phyloP scores from a whole-genome alignment of 2,888 invertebrate genomes.

The Plemyria rubiginata region DNA sequence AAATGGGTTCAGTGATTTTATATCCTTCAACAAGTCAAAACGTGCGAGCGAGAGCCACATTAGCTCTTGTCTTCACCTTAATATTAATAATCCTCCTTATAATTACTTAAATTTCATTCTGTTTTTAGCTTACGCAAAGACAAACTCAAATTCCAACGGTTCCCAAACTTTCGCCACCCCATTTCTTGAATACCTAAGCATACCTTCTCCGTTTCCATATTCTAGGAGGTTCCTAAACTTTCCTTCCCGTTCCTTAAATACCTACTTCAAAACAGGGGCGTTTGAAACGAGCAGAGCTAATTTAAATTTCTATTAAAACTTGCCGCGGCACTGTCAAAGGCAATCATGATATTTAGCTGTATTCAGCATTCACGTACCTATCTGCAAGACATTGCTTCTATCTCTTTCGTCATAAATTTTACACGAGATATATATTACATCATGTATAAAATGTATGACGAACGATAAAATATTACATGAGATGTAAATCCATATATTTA shows the following conservation, averaged over 20 bases:
- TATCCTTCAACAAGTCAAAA: no score
- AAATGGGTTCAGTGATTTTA: no score
- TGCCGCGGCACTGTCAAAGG: conserved; percentile 70
- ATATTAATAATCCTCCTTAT: no score
- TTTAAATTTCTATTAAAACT: conserved; percentile 84
- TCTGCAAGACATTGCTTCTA: conserved; percentile 11
- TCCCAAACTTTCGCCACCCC: conserved; percentile 23
- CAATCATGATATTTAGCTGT: conserved; percentile 65
- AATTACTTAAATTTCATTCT: neutral
- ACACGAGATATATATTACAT: no score
- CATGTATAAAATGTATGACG: no score
- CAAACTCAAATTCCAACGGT: conserved; percentile 5
- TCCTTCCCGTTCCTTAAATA: conserved; percentile 33
- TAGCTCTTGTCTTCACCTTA: no score
- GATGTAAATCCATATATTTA: no score
- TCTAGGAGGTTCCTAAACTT: conserved; percentile 26
- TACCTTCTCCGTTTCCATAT: conserved; percentile 9
- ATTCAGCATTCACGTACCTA: conserved; percentile 19
- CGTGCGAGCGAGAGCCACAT: no score
- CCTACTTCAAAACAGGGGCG: conserved; percentile 39
- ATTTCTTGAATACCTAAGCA: conserved; percentile 28
- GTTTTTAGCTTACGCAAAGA: neutral
- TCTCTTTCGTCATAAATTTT: conserved; percentile 1
- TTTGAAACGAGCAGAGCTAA: conserved; percentile 62
- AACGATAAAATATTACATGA: no score